Base-by-base conservation (phyloP, 2,797 vertebrate species). In the Oreortyx pictus region DNA sequence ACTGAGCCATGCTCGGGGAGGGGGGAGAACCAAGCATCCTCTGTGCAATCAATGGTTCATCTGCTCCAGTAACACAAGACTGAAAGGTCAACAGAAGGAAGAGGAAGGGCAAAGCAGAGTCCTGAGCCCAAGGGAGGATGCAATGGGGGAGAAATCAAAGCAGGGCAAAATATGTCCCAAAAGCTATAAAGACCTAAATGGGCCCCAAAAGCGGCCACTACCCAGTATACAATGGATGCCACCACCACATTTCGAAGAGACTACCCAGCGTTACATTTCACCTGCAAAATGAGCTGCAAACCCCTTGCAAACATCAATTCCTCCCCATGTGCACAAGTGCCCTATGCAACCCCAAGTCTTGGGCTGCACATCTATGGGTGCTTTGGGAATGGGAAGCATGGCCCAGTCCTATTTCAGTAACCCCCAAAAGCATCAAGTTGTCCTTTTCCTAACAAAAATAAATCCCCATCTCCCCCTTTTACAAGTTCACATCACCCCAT, bases 141-240 rank as follows among this genome's bases (percentile, higher is more conserved):
- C 8, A 3, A 3, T 8, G 0, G 1, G 54, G 25, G 33, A 59
- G 31, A 43, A 66, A 57, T 0, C 1, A 37, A 3, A 47, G 11
- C 54, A 47, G 19, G 43, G 62, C 8, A n/a, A 61, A 80, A 76
- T 0, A 8, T 7, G 31, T n/a, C 9, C 62, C 59, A 39, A 85
- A 74, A 19, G 17, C 54, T 56, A 29, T 15, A 29, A 54, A 31
- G 27, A 54, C 29, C 18, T 0, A 8, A 50, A 27, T 27, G 14
- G 29, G n/a, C 29, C 10, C 66, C 61, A 44, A 85, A 74, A 56
- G 29, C 29, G 7, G 54, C 29, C 37, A 37, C 59, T 11, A 14
- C 18, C 14, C 2, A 4, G n/a, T 6, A 14, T 16, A 12, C 0
- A 0, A 19, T 0, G 0, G 37, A 11, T 6, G 18, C 22, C 39